Evolutionary conservation across 2,113 vertebrate genomes (phyloP), one percentile per base, ranked within the genome.

Genomic region (Tetrax tetrax): DNA sequence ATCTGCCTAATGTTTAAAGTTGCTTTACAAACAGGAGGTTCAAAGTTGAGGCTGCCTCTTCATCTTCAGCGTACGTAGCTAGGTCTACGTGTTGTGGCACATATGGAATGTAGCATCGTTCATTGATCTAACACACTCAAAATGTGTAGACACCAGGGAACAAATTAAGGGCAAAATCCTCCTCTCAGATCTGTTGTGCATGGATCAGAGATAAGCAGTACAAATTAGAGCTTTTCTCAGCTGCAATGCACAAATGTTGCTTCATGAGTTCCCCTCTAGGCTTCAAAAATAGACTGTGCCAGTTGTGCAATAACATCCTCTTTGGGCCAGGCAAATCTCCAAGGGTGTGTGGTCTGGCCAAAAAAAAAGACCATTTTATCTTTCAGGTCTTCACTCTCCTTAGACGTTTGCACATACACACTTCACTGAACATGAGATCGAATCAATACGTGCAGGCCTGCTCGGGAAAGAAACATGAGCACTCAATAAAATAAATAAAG

Each of bases 81-180:
- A 72, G 47, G 89, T 56, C 63, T 94, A 33, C 1, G 5, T 89
- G 70, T 65, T 92, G 81, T 82, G 93, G 77, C 77, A 94, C 92
- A 82, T 84, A 87, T 93, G 81, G 83, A 96, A 92, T 8, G 54
- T 22, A 92, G 38, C 66, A 87, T 60, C 24, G 0, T 77, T 90
- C 93, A 95, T 89, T 96, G 96, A 97, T 95, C 96, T 96, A 93
- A 96, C 80, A 91, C 74, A 45, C 74, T 91, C 57, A 89, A 96
- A 95, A 96, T 69, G 50, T 93, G 86, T 65, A 95, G 94, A 84
- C 96, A 95, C 91, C 66, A 93, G 95, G 93, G 96, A 97, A 95
- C 87, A 96, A 96, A 96, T 96, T 95, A 96, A 94, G 93, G 89
- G 91, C 89, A 95, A 95, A 97, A 96, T 91, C 93, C 74, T 95